Evolutionary conservation across 2,797 vertebrate genomes (phyloP).

Genomic region (Lagocephalus sceleratus): DNA sequence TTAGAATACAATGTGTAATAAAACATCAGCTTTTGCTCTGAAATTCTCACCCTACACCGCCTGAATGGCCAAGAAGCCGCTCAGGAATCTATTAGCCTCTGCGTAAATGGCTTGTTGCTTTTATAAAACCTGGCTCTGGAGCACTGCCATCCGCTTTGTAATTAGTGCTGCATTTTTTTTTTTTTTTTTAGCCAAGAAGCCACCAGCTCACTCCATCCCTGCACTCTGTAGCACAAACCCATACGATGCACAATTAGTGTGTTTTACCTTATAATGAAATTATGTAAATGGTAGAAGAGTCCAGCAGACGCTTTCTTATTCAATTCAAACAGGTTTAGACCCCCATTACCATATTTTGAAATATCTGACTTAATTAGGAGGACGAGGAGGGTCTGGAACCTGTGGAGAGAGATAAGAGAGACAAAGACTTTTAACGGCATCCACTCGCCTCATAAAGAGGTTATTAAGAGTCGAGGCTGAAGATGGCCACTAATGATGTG

Average conservation of each 20-base stretch:
- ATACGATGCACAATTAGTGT: slow-evolving; percentile 90
- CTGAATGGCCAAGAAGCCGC: slow-evolving; percentile 48
- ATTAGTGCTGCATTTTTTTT: slow-evolving; percentile 90
- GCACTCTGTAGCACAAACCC: slow-evolving; percentile 76
- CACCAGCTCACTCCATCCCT: slow-evolving; percentile 68
- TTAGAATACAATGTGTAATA: slow-evolving; percentile 66
- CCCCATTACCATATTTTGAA: slow-evolving; percentile 97
- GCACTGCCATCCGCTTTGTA: slow-evolving; percentile 88
- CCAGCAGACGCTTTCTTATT: slow-evolving; percentile 82
- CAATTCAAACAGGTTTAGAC: slow-evolving; percentile 82
- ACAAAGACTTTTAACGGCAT: slow-evolving; percentile 86
- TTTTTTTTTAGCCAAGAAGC: slow-evolving; percentile 82
- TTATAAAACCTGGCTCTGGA: slow-evolving; percentile 66
- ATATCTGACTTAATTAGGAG: slow-evolving; percentile 99
- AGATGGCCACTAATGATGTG: slow-evolving; percentile 98
- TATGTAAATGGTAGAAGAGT: slow-evolving; percentile 87
- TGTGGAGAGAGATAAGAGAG: slow-evolving; percentile 82
- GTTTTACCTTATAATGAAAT: slow-evolving; percentile 99
- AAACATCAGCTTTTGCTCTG: slow-evolving; percentile 51
- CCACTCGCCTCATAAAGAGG: slow-evolving; percentile 98
- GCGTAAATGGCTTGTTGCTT: slow-evolving; percentile 71
- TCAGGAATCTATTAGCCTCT: slow-evolving; percentile 70
- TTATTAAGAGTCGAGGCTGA: slow-evolving; percentile 95
- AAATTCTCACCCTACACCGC: slow-evolving; percentile 56
- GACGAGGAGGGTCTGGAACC: slow-evolving; percentile 89